Evolutionary conservation across 2,113 vertebrate species (phyloP).

Genomic region (Murina feae): DNA sequence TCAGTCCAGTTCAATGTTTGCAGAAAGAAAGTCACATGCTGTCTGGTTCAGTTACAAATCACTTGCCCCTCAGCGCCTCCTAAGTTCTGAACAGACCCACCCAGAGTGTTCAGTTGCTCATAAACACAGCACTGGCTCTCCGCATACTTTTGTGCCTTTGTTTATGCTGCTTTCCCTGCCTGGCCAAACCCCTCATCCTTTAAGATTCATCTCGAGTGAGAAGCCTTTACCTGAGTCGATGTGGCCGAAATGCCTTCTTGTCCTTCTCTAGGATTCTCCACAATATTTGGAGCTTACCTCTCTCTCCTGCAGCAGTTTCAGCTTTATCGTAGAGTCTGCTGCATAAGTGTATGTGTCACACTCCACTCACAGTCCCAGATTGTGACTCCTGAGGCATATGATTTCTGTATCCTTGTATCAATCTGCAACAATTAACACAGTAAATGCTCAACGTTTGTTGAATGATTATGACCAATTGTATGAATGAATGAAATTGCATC

Average conservation of each 20-base stretch:
- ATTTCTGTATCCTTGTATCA: not conserved
- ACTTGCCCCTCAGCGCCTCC: not conserved
- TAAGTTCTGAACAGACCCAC: not conserved
- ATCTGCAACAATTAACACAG: not conserved
- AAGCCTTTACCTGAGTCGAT: not conserved
- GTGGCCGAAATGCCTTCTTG: not conserved
- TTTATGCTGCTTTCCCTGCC: not conserved
- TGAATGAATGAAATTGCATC: not conserved
- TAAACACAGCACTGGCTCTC: not conserved
- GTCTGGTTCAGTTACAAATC: not conserved
- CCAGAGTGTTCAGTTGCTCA: not conserved
- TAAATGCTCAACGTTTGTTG: not conserved
- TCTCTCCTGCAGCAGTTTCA: not conserved
- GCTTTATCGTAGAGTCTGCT: not conserved
- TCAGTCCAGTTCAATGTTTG: not conserved
- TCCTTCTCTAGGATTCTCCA: not conserved
- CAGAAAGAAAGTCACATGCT: slow-evolving; percentile 28
- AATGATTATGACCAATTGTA: not conserved
- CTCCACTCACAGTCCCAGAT: not conserved
- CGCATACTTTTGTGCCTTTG: not conserved
- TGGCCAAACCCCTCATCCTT: not conserved
- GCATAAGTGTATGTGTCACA: not conserved
- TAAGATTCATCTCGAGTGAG: not conserved
- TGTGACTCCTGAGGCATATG: not conserved
- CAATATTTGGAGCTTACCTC: not conserved